Conservation (phyloP, 2,888 invertebrate genomes). For the Ellobium chinense region DNA sequence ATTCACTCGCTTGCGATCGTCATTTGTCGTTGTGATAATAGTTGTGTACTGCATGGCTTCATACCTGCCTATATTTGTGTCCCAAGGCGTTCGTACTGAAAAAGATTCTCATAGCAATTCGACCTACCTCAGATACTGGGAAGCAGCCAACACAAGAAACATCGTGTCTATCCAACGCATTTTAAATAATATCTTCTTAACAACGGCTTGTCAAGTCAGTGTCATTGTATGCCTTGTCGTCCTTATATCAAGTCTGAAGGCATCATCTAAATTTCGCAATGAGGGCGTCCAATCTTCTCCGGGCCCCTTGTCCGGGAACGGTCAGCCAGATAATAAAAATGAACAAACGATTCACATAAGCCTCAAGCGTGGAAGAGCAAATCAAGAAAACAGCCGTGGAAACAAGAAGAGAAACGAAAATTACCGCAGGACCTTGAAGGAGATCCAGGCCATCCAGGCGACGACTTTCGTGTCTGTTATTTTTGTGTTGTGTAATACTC, state of each 20-base stretch:
- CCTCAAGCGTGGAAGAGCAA: background rate
- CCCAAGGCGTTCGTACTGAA: background rate
- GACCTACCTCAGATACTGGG: background rate
- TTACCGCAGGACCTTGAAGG: background rate
- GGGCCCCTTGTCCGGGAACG: background rate
- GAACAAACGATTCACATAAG: background rate
- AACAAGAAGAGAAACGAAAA: background rate
- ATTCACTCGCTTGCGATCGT: background rate
- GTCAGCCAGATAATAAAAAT: background rate
- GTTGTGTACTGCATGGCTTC: background rate
- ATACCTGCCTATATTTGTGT: background rate
- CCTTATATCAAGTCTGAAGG: background rate
- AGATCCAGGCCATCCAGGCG: conserved; percentile 1
- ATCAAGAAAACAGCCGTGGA: background rate
- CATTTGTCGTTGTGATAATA: background rate
- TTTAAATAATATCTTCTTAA: background rate
- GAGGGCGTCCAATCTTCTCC: background rate
- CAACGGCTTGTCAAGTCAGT: background rate
- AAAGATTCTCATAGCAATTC: background rate
- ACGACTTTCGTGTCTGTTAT: background rate
- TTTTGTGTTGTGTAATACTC: conserved; percentile 9
- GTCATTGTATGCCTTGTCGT: background rate
- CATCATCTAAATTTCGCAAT: conserved; percentile 17
- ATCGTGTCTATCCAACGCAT: background rate
- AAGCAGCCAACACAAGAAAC: background rate